These are phyloP conservation scores for Pocota personata DNA, from an alignment of 2,888 invertebrate species.

Conservation along the genomic window DNA sequence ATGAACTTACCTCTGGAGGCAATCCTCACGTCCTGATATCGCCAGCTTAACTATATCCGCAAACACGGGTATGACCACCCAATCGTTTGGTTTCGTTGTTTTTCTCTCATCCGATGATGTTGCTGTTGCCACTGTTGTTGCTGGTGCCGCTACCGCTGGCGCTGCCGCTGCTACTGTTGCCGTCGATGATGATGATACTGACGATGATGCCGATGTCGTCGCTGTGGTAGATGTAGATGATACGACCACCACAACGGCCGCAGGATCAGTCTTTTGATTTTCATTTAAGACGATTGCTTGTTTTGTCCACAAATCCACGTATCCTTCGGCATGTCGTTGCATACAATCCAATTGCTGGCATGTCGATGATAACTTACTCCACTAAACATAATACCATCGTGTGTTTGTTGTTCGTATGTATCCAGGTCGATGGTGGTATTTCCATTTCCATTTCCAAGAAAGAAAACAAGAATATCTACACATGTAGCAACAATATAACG, in stretches of 20 bases:
- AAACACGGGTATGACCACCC: constrained; percentile 83
- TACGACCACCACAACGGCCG: constrained; percentile 62
- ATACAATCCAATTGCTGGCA: constrained; percentile 83
- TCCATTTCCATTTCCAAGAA: constrained; percentile 70
- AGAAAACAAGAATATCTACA: constrained; percentile 60
- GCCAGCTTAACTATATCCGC: constrained; percentile 83
- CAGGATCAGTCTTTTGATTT: constrained; percentile 76
- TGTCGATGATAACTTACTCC: constrained; percentile 82
- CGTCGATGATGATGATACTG: constrained; percentile 25
- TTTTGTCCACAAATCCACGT: constrained; percentile 82
- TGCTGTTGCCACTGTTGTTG: constrained; percentile 57
- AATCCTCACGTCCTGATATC: constrained; percentile 82
- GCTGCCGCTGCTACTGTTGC: constrained; percentile 48
- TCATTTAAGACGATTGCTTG: constrained; percentile 82
- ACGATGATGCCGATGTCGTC: constrained; percentile 19
- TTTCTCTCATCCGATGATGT: constrained; percentile 46
- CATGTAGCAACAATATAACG: constrained; percentile 67
- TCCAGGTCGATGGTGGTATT: constrained; percentile 64
- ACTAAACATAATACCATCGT: constrained; percentile 75
- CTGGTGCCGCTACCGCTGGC: constrained; percentile 52
- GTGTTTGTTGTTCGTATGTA: constrained; percentile 59
- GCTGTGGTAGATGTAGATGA: constrained; percentile 56
- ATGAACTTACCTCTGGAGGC: constrained; percentile 81
- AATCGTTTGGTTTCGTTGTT: constrained; percentile 81
- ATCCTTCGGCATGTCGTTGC: constrained; percentile 82